Evolutionary conservation across 2,113 vertebrate species (phyloP), one percentile per base, ranked within the genome.

Genomic region (Haliaeetus leucogaster): DNA sequence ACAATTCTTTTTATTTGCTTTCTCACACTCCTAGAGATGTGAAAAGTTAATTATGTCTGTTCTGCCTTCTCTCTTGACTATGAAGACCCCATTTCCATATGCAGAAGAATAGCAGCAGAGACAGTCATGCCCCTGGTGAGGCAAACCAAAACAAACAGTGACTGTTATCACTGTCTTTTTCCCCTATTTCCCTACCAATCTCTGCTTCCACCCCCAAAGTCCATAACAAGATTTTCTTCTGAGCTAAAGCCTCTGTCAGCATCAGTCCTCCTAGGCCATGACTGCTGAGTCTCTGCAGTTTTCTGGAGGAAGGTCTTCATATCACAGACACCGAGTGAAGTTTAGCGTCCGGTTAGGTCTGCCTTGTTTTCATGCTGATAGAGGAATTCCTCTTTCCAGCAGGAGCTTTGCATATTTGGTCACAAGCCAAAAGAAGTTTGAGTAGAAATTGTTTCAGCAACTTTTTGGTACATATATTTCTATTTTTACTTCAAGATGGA

Each of bases 401-500:
- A 86, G 55, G 26, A 93, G 32, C 47, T 79, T 91, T 89, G 42
- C 45, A 38, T 86, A 43, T 87, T 95, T 95, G 84, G 53, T 91
- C 56, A 61, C 56, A 82, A 93, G 47, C 93, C 93, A 95, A 63
- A 74, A 82, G 42, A 73, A 86, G 67, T 94, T 92, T 84, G 22
- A 89, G 72, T 53, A 91, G n/a, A 77, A 95, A 76, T 63, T 68
- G 26, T 95, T 95, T 89, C 34, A 63, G 26, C 82, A 78, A 47
- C 79, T 47, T 92, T 96, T 74, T 68, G 55, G 59, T 93, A 48
- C 68, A 48, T 63, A 4, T 45, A 89, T 94, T 89, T 92, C 86
- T 92, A 86, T 86, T 94, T 93, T 94, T 89, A 73, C 56, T 90
- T 93, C 32, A 90, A 47, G 71, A 88, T 90, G 18, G 70, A 62